Percentiles rank a stretch among this genome's conserved stretches.
These are phyloP conservation scores for Drosophila ohnishii DNA, from an alignment of 1,140 invertebrate genomes.

Conservation along the genomic window DNA sequence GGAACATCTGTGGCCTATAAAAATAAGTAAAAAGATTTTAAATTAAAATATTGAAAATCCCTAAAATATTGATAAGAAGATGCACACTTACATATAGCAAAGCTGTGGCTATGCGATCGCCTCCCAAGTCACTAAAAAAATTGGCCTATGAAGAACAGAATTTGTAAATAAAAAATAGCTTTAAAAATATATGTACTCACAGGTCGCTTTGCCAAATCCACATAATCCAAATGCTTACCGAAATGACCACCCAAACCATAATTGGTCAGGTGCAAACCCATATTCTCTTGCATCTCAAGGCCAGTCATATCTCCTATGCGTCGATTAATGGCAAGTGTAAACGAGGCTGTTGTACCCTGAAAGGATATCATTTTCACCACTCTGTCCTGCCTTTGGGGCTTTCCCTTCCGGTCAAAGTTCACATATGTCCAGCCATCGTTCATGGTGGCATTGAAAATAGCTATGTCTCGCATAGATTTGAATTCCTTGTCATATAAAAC, in stretches of 20 bases:
- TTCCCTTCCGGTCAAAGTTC: conserved; percentile 86
- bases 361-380: conserved; percentile 25
- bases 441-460: conserved; percentile 30
- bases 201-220: conserved; percentile 14
- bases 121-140: conserved; percentile 7
- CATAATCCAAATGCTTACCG: conserved; percentile 27
- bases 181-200: conserved; percentile 7
- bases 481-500: conserved; percentile 45
- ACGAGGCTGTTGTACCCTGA: neutral
- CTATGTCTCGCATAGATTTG: conserved; percentile 1
- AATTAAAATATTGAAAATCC: neutral
- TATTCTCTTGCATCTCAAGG: conserved; percentile 12
- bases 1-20: conserved; percentile 49
- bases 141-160: neutral
- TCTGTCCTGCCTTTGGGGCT: conserved; percentile 57
- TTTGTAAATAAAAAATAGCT: neutral
- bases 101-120: conserved; percentile 36
- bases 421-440: conserved; percentile 22
- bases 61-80: neutral
- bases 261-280: conserved; percentile 27
- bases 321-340: conserved; percentile 7
- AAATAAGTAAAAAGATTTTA: neutral
- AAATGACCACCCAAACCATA: conserved; percentile 49
- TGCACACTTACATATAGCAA: conserved; percentile 37
- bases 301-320: conserved; percentile 34